Evolutionary conservation across 2,113 vertebrate genomes (phyloP).

Genomic region (Alligator mississippiensis): DNA sequence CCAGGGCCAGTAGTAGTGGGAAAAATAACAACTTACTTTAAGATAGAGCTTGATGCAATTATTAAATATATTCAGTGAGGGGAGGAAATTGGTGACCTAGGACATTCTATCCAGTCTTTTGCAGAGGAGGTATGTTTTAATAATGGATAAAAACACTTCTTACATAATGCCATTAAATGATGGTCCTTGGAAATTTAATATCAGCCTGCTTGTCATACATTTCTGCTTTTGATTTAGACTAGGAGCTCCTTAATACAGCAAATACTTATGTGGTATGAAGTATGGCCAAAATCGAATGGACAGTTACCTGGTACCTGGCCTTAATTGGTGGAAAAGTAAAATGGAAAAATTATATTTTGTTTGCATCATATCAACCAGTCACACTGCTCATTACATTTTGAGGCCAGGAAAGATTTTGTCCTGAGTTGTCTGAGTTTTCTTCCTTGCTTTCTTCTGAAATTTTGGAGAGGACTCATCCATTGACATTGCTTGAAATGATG

Average conservation of each 20-base stretch:
- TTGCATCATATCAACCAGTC: neutral
- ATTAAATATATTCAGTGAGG: neutral
- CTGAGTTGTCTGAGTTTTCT: neutral
- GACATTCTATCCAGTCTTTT: neutral
- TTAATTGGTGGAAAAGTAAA: neutral
- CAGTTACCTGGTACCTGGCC: neutral
- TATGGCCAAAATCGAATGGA: neutral
- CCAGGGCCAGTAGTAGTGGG: neutral
- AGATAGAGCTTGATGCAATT: neutral
- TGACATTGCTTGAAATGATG: slow-evolving; percentile 64
- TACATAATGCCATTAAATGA: neutral
- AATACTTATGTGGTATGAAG: neutral
- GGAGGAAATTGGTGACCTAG: neutral
- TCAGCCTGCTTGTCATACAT: neutral
- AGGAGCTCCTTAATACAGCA: neutral
- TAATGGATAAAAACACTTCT: too few species aligned
- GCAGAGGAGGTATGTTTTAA: neutral
- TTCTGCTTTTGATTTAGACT: neutral
- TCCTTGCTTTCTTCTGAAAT: neutral
- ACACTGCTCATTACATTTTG: neutral
- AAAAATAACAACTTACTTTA: neutral
- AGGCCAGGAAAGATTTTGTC: neutral
- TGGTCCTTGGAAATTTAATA: too few species aligned
- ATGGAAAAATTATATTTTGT: neutral
- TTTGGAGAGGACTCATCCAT: slow-evolving; percentile 5